Conservation (phyloP, 2,888 invertebrate genomes). For the Drosophila niveifrons region DNA sequence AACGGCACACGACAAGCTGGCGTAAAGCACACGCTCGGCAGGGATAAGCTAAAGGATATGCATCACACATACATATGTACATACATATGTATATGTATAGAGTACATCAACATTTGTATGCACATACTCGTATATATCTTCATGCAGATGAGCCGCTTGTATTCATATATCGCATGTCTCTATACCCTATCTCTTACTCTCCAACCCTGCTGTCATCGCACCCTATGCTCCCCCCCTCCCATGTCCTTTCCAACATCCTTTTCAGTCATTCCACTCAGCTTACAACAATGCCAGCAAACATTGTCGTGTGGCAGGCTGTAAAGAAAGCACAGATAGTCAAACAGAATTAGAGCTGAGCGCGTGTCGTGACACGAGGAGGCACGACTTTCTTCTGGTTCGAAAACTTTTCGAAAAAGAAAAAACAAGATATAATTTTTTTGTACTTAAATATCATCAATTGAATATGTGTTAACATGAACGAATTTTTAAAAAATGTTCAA, state of each 20-base stretch:
- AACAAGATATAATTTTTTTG: background rate
- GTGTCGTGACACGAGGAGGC: slow-evolving; percentile 16
- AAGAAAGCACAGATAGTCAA: slow-evolving; percentile 37
- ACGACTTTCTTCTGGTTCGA: background rate
- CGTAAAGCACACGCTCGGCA: slow-evolving; percentile 54
- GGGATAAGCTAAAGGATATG: slow-evolving; percentile 73
- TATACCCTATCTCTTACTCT: slow-evolving; percentile 1
- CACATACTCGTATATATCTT: slow-evolving; percentile 13
- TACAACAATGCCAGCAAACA: slow-evolving; percentile 52
- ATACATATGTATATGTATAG: background rate
- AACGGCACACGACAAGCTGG: slow-evolving; percentile 49
- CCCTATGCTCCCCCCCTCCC: slow-evolving; percentile 22
- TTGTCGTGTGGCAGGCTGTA: slow-evolving; percentile 47
- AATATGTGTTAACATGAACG: too few species aligned
- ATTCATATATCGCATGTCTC: slow-evolving; percentile 29
- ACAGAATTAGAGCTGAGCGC: slow-evolving; percentile 7
- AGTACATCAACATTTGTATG: background rate
- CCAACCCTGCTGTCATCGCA: slow-evolving; percentile 39
- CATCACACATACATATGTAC: slow-evolving; percentile 12
- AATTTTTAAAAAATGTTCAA: too few species aligned
- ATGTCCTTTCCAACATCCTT: slow-evolving; percentile 19
- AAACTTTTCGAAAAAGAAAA: too few species aligned
- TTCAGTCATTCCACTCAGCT: slow-evolving; percentile 30
- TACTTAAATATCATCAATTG: too few species aligned
- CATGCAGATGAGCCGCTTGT: slow-evolving; percentile 25